Evolutionary conservation across 1,140 invertebrate species (phyloP).

Genomic region (Zophobas atratus): DNA sequence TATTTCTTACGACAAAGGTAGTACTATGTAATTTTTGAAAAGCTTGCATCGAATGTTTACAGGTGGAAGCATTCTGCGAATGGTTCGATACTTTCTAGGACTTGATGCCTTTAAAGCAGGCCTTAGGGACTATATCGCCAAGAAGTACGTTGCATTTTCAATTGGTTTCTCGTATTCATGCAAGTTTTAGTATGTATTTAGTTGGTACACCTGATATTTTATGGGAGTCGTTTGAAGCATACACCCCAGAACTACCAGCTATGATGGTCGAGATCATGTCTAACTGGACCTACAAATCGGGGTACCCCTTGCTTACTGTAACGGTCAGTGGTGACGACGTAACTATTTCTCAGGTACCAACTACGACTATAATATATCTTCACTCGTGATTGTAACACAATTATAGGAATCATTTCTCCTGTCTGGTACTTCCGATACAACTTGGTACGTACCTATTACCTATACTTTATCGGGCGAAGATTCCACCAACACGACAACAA

Average conservation of each 20-base stretch:
- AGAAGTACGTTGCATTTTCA: constrained; percentile 66
- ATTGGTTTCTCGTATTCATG: background rate
- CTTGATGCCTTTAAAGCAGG: constrained; percentile 74
- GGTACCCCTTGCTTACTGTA: constrained; percentile 73
- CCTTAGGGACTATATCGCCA: constrained; percentile 71
- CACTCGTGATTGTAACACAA: background rate
- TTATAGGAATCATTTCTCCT: constrained; percentile 31
- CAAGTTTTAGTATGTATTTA: constrained; percentile 21
- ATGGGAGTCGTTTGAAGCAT: constrained; percentile 13
- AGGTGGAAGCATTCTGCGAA: constrained; percentile 78
- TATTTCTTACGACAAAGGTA: constrained; percentile 77
- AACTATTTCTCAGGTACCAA: constrained; percentile 52
- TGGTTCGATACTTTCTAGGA: constrained; percentile 83
- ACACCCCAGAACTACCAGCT: constrained; percentile 22
- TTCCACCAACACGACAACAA: constrained; percentile 72
- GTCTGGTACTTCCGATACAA: constrained; percentile 1
- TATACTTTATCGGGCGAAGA: constrained; percentile 69
- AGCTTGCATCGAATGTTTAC: background rate
- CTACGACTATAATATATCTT: background rate
- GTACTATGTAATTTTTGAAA: constrained; percentile 2
- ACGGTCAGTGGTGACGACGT: constrained; percentile 45
- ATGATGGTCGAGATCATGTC: constrained; percentile 72
- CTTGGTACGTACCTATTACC: constrained; percentile 77
- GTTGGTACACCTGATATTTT: constrained; percentile 40
- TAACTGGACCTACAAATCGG: constrained; percentile 75